Evolutionary conservation across 1,140 invertebrate genomes (phyloP), one percentile per base, ranked within the genome.

Genomic region (Bombus breviceps): DNA sequence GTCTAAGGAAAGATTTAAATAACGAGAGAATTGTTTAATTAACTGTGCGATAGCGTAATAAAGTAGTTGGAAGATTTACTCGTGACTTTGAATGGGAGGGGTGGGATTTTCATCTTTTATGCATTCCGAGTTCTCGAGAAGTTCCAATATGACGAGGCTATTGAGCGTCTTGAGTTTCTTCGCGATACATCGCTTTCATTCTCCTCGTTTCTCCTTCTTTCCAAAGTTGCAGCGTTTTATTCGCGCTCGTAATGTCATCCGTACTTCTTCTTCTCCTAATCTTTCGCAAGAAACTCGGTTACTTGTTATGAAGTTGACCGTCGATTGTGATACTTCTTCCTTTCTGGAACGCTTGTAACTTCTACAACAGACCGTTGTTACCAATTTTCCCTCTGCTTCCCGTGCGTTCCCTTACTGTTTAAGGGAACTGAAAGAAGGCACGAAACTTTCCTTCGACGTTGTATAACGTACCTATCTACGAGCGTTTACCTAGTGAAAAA

Each of bases 141-240:
- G 53, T 81, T 85, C 25, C 77, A 41, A 73, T 73, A 53, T 47
- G 69, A 79, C 77, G 47, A 22, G 32, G 25, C 57, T 64, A 85
- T 85, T 73, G 77, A 73, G 77, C 47, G 25, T 22, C 73, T 41
- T 41, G 32, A 73, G 32, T 66, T 80, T 64, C 41, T 12, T 73
- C 77, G 22, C 75, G 82, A 84, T 84, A 78, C 77, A 57, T 85
- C 53, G 57, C 12, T 28, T 12, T 34, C 15, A 41, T 53, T 53
- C 37, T 39, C 6, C 34, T 13, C 5, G 2, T 18, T 53, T 28
- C 15, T 8, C 47, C 62, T 59, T 43, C 34, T n/a, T 39, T 5
- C 1, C 68, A 22, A 85, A 78, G n/a, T 84, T 79, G 4, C 74
- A n/a, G 13, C 76, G n/a, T 80, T 85, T 80, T 72, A 69, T 85